Evolutionary conservation across 2,113 vertebrate genomes (phyloP), one percentile per base, ranked within the genome.

Genomic region (Trogon surrucura): DNA sequence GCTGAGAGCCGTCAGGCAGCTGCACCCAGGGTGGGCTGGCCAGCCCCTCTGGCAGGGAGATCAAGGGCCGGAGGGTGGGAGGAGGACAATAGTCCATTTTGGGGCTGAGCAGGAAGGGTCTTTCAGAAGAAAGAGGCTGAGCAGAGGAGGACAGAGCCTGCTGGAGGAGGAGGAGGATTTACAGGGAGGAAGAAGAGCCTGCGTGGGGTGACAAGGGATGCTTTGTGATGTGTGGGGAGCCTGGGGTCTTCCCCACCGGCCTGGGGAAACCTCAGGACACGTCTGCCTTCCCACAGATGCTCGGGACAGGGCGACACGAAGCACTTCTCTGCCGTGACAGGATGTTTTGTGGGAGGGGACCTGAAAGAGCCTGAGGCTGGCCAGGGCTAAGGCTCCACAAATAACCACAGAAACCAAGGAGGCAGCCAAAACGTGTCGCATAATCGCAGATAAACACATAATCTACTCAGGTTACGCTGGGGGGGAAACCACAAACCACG

Each of bases 401-500:
- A 83, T 85, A 95, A 93, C 85, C 80, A 90, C 90, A 62, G 85
- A 95, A 93, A 96, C 56, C 73, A 83, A 93, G 23, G 16, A 88
- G 69, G 85, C 81, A 89, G 78, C 84, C 74, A 86, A 93, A 93
- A 66, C 5, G 1, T 91, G 90, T 74, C 36, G 1, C 5, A 16
- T 88, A 88, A 65, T 91, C 21, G 1, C 85, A 93, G 93, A 94
- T 91, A 93, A 96, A 92, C 72, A 84, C 88, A 91, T 83, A 29
- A 88, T 94, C 95, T 91, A 58, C 95, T 95, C 90, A 90, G 93
- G 90, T 97, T 96, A 90, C 82, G 0, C 61, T 21, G 64, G 21
- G 41, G 41, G 69, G 71, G 44, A 91, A 95, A 88, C 82, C 94
- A 86, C 90, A 93, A 95, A 86, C 93, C 92, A 92, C 32, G 4